A percentile compares a stretch with the other conserved stretches of the same genome.
Conservation (phyloP, 2,113 vertebrate species). For the Mesoclemmys tuberculata region DNA sequence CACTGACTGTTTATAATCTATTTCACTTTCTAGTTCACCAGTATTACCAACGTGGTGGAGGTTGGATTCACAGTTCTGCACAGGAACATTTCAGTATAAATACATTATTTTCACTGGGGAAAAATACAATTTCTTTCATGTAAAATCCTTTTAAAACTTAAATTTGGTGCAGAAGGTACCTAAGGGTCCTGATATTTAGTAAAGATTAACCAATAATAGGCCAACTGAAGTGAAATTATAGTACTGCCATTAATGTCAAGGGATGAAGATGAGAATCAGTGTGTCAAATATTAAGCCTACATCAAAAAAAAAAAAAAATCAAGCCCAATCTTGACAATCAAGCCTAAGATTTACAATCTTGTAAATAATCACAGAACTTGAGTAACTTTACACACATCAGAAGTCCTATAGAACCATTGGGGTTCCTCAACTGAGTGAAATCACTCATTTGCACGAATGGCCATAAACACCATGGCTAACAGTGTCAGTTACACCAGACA, state of each 20-base stretch:
- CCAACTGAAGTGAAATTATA: background rate
- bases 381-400: background rate
- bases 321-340: background rate
- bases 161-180: constrained; percentile 4
- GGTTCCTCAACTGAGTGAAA: background rate
- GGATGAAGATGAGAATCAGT: background rate
- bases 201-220: background rate
- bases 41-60: constrained; percentile 41
- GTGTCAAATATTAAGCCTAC: background rate
- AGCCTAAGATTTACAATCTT: too few species aligned
- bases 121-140: background rate
- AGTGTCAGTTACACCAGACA: too few species aligned
- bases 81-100: constrained; percentile 35
- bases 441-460: background rate
- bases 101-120: background rate
- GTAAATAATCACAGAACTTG: background rate
- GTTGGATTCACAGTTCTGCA: constrained; percentile 52
- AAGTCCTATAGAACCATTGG: background rate
- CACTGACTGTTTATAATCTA: constrained; percentile 32
- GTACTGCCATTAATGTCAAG: background rate
- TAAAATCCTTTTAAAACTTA: constrained; percentile 47
- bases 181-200: background rate
- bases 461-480: background rate
- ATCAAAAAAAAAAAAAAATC: background rate
- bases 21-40: constrained; percentile 51